phyloP scores from a whole-genome alignment of 2,113 vertebrate genomes.

The Regulus satrapa region DNA sequence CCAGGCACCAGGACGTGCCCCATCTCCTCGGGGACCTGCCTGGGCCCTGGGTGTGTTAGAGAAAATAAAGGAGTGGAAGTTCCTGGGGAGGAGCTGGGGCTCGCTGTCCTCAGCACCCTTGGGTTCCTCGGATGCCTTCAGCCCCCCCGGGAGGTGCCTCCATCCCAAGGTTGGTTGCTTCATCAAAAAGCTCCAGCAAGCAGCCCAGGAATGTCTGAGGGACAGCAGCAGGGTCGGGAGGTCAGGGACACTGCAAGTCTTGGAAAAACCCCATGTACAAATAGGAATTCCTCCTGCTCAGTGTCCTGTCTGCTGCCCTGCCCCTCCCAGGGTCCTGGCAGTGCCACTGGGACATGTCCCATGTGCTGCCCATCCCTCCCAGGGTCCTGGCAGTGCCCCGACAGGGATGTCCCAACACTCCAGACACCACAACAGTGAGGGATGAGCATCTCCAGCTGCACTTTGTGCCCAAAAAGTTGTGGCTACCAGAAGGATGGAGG shows the following conservation, averaged over 20 bases:
- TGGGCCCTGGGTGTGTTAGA: not conserved
- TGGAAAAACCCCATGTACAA: not conserved
- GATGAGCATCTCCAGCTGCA: not conserved
- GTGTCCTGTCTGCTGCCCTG: not conserved
- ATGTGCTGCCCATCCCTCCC: not conserved
- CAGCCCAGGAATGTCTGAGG: constrained; percentile 28
- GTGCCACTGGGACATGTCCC: not conserved
- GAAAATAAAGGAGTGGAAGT: not conserved
- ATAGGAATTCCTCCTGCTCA: not conserved
- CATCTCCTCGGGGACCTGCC: not conserved
- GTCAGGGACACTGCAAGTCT: not conserved
- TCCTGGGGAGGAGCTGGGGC: not conserved
- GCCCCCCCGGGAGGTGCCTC: not conserved
- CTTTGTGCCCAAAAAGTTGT: not conserved
- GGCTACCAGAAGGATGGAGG: not conserved
- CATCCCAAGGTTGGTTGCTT: not conserved
- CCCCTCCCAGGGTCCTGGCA: not conserved
- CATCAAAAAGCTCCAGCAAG: not conserved
- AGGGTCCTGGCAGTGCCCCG: not conserved
- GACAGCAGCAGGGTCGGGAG: not conserved
- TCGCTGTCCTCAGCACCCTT: not conserved
- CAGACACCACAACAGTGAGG: not conserved
- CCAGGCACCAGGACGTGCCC: not conserved
- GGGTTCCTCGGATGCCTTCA: not conserved
- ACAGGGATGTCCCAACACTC: not conserved